Base-by-base conservation (phyloP, 1,140 invertebrate species). In the Procambarus virginalis region DNA sequence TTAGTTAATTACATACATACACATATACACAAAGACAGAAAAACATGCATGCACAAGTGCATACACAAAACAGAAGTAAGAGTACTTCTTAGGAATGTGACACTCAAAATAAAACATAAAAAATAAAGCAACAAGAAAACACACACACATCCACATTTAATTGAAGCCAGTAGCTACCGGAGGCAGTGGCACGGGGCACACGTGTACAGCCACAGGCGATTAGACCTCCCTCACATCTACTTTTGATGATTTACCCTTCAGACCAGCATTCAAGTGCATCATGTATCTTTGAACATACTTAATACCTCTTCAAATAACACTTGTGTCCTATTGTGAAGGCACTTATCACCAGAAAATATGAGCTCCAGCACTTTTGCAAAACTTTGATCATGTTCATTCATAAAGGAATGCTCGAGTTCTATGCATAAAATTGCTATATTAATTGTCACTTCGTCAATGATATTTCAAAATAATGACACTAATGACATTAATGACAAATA, bases 221-320 rank as follows among this genome's bases (percentile, higher is more conserved):
- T 20, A 17, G 10, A 1, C 20, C 60, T 73, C 68, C 68, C 14
- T 34, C n/a, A 73, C 8, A 34, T 34, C 6, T 3, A 73, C 68
- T 34, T 73, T 73, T 73, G 68, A 73, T 73, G 68, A 73, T 73
- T 73, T 73, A 73, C 68, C 68, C 68, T 64, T 64, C 12, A 64
- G 60, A 20, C 12, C 4, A 64, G 0, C 60, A 64, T 64, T 14
- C 60, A 64, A 64, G 17, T 20, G 17, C 60, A 14, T 64, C 12
- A 14, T 58, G 55, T 58, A 58, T 9, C 55, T 8, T 58, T 58
- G 12, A 58, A 6, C 60, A 64, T 20, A 64, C 10, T 64, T 64
- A 17, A 17, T 17, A 64, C 5, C 8, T 64, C 12, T 17, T 64
- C 6, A 2, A 17, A 55, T 5, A 14, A 64, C 4, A 64, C 60